These are phyloP conservation scores for Trissolcus brochymenae DNA, from an alignment of 2,888 invertebrate species.

Conservation along the genomic window DNA sequence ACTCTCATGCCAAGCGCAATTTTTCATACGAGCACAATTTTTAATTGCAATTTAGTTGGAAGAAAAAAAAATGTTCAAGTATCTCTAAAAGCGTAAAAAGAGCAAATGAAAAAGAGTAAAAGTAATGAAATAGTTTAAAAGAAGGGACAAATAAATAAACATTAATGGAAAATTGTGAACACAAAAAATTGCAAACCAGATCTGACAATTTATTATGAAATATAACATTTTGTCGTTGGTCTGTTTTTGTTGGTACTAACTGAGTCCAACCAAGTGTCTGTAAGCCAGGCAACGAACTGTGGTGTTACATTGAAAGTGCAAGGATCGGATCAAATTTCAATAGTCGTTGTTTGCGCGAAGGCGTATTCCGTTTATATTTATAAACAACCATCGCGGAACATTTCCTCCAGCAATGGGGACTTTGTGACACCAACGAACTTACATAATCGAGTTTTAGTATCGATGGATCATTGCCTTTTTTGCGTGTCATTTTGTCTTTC, in stretches of 20 bases:
- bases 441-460: slow-evolving; percentile 47
- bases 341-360: slow-evolving; percentile 45
- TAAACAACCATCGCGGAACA: slow-evolving; percentile 40
- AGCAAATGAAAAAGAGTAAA: slow-evolving; percentile 15
- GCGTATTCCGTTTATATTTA: slow-evolving; percentile 55
- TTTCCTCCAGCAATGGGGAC: slow-evolving; percentile 33
- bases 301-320: slow-evolving; percentile 55
- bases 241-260: slow-evolving; percentile 2
- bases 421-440: slow-evolving; percentile 38
- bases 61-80: too few relatives aligned
- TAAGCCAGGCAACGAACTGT: slow-evolving; percentile 35
- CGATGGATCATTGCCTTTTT: slow-evolving; percentile 42
- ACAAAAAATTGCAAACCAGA: slow-evolving; percentile 11
- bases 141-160: not conserved
- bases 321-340: slow-evolving; percentile 57
- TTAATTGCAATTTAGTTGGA: too few relatives aligned
- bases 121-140: not conserved
- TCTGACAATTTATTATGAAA: slow-evolving; percentile 34
- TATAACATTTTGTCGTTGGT: slow-evolving; percentile 28
- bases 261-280: slow-evolving; percentile 5
- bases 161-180: not conserved
- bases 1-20: too few relatives aligned
- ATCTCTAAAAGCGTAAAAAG: slow-evolving; percentile 17
- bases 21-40: too few relatives aligned
- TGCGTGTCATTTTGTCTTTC: slow-evolving; percentile 23